phyloP scores from a whole-genome alignment of 2,797 vertebrate genomes.

The Bradypodion ventrale region DNA sequence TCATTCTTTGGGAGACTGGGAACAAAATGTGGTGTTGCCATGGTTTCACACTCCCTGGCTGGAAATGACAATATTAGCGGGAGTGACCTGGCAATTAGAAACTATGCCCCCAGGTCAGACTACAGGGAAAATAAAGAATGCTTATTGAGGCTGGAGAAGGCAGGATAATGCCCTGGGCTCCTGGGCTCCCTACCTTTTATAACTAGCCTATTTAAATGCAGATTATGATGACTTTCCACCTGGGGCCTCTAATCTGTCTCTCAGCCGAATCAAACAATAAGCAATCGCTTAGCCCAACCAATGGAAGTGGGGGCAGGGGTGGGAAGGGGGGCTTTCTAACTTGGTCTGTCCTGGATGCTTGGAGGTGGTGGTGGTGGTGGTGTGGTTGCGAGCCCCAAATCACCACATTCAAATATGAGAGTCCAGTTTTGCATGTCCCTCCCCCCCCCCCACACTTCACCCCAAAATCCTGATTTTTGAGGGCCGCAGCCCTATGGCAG shows the following conservation, averaged over 20 bases:
- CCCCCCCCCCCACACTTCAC: too few species aligned
- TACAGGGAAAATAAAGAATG: conserved; percentile 66
- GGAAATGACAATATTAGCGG: conserved; percentile 76
- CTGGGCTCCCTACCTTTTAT: conserved; percentile 65
- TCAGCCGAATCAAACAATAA: conserved; percentile 61
- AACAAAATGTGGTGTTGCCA: conserved; percentile 70
- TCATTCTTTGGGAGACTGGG: conserved; percentile 64
- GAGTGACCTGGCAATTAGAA: conserved; percentile 70
- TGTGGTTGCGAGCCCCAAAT: conserved; percentile 4
- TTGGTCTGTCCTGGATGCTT: not conserved
- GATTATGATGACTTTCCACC: conserved; percentile 69
- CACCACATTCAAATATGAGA: not conserved
- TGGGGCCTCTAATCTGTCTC: conserved; percentile 69
- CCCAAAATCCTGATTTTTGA: not conserved
- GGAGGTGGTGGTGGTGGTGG: not conserved
- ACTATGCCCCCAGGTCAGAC: conserved; percentile 71
- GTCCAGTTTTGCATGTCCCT: not conserved
- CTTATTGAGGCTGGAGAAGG: conserved; percentile 53
- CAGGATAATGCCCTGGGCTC: conserved; percentile 52
- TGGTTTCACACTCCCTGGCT: conserved; percentile 74
- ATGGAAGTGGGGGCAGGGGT: conserved; percentile 44
- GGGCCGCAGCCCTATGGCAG: not conserved
- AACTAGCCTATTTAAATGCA: conserved; percentile 57
- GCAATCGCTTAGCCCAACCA: conserved; percentile 47
- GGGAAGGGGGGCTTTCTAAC: conserved; percentile 26